Evolutionary conservation across 2,113 vertebrate genomes (phyloP).

Genomic region (Pedetes capensis): DNA sequence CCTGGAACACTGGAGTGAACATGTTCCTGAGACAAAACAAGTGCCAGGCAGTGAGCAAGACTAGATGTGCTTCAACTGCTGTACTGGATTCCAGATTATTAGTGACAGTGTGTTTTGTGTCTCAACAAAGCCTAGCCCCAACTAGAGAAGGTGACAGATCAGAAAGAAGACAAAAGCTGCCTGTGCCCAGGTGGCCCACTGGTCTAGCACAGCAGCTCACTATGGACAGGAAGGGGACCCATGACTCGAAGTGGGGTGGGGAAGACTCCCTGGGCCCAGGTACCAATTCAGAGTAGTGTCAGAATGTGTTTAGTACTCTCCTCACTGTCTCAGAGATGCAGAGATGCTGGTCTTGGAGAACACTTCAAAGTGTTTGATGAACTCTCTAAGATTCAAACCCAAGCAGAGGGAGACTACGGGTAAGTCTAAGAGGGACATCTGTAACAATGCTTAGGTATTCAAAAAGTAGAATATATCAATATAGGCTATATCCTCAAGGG

Average conservation of each 20-base stretch:
- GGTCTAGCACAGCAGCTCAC: not conserved
- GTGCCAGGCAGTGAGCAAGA: not conserved
- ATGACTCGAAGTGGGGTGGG: too few species aligned
- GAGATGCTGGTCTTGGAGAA: not conserved
- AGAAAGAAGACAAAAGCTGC: not conserved
- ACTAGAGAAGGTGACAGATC: not conserved
- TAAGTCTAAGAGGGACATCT: not conserved
- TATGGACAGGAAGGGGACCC: not conserved
- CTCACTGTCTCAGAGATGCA: not conserved
- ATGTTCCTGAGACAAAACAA: not conserved
- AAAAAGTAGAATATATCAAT: not conserved
- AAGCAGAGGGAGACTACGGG: not conserved
- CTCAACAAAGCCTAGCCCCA: not conserved
- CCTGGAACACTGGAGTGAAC: not conserved
- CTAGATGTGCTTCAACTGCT: not conserved
- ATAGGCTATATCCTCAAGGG: not conserved
- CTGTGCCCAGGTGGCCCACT: not conserved
- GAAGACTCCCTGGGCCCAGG: not conserved
- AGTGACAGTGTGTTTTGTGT: not conserved
- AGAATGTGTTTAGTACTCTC: not conserved
- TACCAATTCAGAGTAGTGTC: not conserved
- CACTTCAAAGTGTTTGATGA: not conserved
- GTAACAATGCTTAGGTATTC: not conserved
- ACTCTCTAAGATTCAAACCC: not conserved
- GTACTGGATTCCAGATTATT: not conserved